A percentile compares a stretch with the other conserved stretches of the same genome.
Evolutionary conservation across 2,113 vertebrate species (phyloP).

Genomic region (Cyanistes caeruleus): DNA sequence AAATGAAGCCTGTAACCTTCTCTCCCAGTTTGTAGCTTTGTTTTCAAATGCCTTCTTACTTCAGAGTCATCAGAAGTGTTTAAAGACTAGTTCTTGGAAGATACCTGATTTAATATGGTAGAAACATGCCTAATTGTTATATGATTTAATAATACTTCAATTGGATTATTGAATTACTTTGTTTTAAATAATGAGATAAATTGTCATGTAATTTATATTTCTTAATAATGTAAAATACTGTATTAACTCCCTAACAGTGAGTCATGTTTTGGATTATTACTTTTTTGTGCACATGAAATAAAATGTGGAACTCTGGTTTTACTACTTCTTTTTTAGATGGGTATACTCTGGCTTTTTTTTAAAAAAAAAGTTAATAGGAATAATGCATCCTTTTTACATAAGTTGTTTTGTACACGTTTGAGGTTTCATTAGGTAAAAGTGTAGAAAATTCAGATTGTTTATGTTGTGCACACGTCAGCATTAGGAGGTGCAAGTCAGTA

Average conservation of each 20-base stretch:
- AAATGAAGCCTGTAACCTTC: background rate
- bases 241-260: background rate
- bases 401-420: background rate
- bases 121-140: background rate
- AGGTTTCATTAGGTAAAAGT: background rate
- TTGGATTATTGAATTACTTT: background rate
- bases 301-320: background rate
- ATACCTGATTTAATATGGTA: background rate
- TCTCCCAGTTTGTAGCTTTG: background rate
- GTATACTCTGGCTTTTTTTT: background rate
- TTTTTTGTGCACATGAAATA: background rate
- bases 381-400: background rate
- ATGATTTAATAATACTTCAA: background rate
- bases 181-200: background rate
- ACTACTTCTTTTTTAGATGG: background rate
- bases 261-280: background rate
- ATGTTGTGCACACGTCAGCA: background rate
- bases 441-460: background rate
- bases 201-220: background rate
- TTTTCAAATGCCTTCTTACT: background rate
- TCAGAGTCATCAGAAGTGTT: background rate
- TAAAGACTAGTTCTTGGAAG: background rate
- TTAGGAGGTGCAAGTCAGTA: background rate
- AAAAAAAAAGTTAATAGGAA: background rate
- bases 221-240: background rate